Evolutionary conservation across 2,797 vertebrate genomes (phyloP).

Genomic region (Gallinago solitaria): DNA sequence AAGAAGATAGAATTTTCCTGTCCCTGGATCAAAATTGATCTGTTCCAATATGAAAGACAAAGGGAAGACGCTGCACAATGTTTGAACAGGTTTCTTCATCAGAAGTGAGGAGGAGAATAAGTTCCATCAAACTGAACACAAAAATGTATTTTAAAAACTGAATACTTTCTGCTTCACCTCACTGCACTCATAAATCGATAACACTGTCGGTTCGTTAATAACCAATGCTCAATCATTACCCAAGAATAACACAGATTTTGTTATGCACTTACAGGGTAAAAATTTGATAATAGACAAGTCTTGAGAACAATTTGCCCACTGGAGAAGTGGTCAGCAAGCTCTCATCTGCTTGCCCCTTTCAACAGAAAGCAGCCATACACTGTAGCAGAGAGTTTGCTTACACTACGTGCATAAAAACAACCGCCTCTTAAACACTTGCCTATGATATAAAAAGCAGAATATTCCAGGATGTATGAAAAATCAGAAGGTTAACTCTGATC

Average conservation of each 20-base stretch:
- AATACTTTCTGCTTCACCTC: not conserved
- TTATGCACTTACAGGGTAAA: not conserved
- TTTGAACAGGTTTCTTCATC: not conserved
- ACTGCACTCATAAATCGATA: not conserved
- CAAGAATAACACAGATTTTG: not conserved
- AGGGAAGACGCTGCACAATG: not conserved
- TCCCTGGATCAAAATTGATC: not conserved
- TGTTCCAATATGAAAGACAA: not conserved
- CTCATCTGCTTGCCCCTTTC: not conserved
- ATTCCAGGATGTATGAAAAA: not conserved
- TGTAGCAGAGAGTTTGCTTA: not conserved
- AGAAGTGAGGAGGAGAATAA: not conserved
- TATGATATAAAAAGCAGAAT: not conserved
- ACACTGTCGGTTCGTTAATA: not conserved
- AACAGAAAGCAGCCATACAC: not conserved
- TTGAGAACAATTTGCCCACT: not conserved
- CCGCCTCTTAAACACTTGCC: not conserved
- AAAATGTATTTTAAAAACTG: not conserved
- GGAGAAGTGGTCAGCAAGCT: not conserved
- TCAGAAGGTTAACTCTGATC: fast-evolving
- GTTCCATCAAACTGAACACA: not conserved
- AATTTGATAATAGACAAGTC: not conserved
- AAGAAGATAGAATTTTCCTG: not conserved
- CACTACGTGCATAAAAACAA: not conserved
- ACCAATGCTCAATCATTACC: not conserved